Conservation (phyloP, 92 coral and sea anemone genomes). For the Metridium senile region DNA sequence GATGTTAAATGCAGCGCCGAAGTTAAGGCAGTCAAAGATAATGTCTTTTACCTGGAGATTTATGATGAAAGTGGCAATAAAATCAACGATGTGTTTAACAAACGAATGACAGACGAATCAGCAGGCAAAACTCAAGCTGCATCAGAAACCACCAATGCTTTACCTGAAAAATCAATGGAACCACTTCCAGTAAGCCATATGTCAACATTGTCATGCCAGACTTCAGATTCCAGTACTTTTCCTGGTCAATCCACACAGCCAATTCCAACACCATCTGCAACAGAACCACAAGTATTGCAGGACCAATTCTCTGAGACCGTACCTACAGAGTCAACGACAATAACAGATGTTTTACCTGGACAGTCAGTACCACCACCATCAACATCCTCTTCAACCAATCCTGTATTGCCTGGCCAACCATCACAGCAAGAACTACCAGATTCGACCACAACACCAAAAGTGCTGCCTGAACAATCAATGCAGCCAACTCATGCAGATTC, state of each 20-base stretch:
- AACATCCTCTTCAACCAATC: background rate
- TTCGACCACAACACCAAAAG: background rate
- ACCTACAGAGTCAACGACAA: no score
- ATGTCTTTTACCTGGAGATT: conserved; percentile 4
- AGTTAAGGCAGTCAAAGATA: conserved; percentile 22
- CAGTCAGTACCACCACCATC: background rate
- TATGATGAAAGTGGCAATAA: background rate
- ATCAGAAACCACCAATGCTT: background rate
- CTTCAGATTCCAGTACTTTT: background rate
- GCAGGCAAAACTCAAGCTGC: background rate
- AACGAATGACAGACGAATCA: background rate
- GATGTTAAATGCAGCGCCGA: conserved; percentile 56
- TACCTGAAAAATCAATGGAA: background rate
- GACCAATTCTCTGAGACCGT: background rate
- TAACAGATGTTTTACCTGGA: background rate
- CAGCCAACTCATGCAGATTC: background rate
- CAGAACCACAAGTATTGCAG: background rate
- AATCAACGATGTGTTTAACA: conserved; percentile 16
- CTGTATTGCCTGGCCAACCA: background rate
- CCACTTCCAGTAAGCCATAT: background rate
- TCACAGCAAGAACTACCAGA: background rate
- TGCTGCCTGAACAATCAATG: background rate
- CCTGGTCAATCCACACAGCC: background rate
- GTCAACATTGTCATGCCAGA: background rate
- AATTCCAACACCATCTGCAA: background rate